Conservation (phyloP, 2,888 invertebrate genomes). For the Drosophila engyochracea region DNA sequence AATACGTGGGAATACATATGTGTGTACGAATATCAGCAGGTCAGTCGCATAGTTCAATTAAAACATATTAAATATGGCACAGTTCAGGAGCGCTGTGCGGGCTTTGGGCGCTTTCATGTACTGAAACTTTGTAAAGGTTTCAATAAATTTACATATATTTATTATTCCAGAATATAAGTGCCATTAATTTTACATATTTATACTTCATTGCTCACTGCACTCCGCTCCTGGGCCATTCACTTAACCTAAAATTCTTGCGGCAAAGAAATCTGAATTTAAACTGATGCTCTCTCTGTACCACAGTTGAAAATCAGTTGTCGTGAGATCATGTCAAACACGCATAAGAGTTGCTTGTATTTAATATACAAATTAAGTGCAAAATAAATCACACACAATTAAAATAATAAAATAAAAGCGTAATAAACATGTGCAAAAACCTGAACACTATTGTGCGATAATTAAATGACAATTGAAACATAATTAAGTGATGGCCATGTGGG, state of each 20-base stretch:
- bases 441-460: constrained; percentile 43
- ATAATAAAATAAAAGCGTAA: constrained; percentile 10
- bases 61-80: constrained; percentile 60
- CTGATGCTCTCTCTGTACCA: constrained; percentile 23
- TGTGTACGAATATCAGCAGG: constrained; percentile 47
- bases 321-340: constrained; percentile 29
- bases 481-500: constrained; percentile 48
- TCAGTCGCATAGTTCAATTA: constrained; percentile 78
- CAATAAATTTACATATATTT: neutral
- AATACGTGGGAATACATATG: constrained; percentile 6
- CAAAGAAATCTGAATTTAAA: constrained; percentile 65
- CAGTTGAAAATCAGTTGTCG: constrained; percentile 54
- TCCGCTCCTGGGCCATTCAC: constrained; percentile 48
- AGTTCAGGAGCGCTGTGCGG: constrained; percentile 56
- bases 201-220: neutral
- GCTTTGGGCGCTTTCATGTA: neutral
- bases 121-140: neutral
- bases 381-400: constrained; percentile 8
- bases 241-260: constrained; percentile 41
- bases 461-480: constrained; percentile 52
- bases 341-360: constrained; percentile 1
- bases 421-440: constrained; percentile 14
- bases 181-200: neutral
- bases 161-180: too few relatives aligned
- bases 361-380: constrained; percentile 19